Evolutionary conservation across 2,888 invertebrate species (phyloP), one percentile per base, ranked within the genome.

Genomic region (Phortica okadai): DNA sequence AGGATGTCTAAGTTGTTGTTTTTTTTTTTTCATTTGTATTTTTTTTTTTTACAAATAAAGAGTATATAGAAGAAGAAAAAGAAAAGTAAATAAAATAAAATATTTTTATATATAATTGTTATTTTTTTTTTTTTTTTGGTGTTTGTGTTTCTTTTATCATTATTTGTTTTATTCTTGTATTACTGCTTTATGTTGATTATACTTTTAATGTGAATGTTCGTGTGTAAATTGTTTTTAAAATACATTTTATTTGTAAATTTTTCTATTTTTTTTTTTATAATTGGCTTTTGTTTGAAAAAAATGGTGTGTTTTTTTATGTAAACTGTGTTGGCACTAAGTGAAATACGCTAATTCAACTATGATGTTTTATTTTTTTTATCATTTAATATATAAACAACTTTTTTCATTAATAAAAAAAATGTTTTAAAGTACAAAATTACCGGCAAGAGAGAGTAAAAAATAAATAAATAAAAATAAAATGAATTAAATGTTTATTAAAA

Each of bases 1-100:
- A 94, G 92, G 98, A 98, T 91, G 97, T 97, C 98, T 98, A 90
- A 89, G 88, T 84, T 74, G 80, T 82, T 82, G 6, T 45, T 59
- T 59, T 7, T 1, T 7, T 59, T 16, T 59, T 59, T 58, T n/a
- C 14, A 33, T 69, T 75, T 80, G 76, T 78, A 6, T 82, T 81
- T 82, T 79, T 78, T 78, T 80, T 77, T 73, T 80, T 73, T 80
- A 82, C 82, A 84, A 84, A 86, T 80, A 81, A 84, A 82, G 82
- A 80, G 78, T 82, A 83, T 84, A 82, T 82, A 84, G 83, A 85
- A 83, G 79, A 82, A 81, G 83, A 87, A 85, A 80, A 84, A 81
- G 81, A 83, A 85, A 50, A 81, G 82, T 78, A 83, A 89, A 84
- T 89, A 87, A 89, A 88, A 86, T 83, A 83, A 86, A 84, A 84